These are phyloP conservation scores for Steinernema hermaphroditum DNA, from an alignment of 2,888 invertebrate species.

Conservation along the genomic window DNA sequence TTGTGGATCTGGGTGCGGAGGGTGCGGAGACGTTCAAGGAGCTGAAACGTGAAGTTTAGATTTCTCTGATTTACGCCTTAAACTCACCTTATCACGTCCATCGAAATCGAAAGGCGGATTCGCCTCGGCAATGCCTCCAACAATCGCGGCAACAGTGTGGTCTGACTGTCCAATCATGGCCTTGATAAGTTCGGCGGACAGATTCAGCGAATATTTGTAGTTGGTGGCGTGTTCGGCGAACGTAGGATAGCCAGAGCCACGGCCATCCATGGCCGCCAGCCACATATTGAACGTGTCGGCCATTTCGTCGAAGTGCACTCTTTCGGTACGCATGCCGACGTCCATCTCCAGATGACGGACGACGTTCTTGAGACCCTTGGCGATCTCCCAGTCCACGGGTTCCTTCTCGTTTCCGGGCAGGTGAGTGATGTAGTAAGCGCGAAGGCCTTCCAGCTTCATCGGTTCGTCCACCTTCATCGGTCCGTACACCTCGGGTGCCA, in stretches of 20 bases:
- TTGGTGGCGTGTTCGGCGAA: conserved; percentile 14
- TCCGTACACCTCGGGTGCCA: conserved; percentile 35
- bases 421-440: conserved; percentile 50
- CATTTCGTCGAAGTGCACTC: conserved; percentile 2
- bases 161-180: conserved; percentile 9
- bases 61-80: not conserved
- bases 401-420: conserved; percentile 33
- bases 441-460: conserved; percentile 40
- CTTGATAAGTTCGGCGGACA: not conserved
- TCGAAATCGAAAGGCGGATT: conserved; percentile 13
- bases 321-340: not conserved
- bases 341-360: conserved; percentile 2
- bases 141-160: conserved; percentile 24
- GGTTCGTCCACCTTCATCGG: conserved; percentile 39
- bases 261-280: conserved; percentile 20
- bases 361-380: not conserved
- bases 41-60: not conserved
- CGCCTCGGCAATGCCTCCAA: not conserved
- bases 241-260: not conserved
- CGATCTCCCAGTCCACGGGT: conserved; percentile 38
- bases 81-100: conserved; percentile 1
- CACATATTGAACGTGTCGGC: not conserved
- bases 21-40: not conserved
- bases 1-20: not conserved
- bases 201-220: not conserved